Evolutionary conservation across 2,113 vertebrate genomes (phyloP), one percentile per base, ranked within the genome.

Genomic region (Muntiacus muntjak): DNA sequence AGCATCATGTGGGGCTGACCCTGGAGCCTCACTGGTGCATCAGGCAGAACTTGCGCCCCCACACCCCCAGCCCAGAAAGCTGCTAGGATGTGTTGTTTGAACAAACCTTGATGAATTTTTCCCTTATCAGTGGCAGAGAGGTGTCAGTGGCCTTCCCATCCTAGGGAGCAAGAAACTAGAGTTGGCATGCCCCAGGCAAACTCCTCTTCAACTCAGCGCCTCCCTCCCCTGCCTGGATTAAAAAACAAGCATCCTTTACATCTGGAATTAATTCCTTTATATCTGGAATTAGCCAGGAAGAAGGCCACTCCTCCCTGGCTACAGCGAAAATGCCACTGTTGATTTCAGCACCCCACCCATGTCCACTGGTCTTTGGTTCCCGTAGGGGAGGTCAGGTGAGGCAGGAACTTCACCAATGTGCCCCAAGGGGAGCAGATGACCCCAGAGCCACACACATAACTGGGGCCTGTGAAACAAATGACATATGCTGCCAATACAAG

Each of bases 401-500:
- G 52, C 36, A 30, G 36, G n/a, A 64, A 14, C 50, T 25, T 54
- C 57, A 64, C 21, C 3, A 19, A 23, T 33, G 86, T 9, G 74
- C 45, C 45, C 30, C 1, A 7, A 55, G 36, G 3, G 28, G n/a
- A 64, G 74, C 64, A 16, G 91, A 64, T n/a, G 57, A 54, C 55
- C 33, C 45, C 16, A 15, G n/a, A 58, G 62, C n/a, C 15, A 2
- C 26, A 23, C 79, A 25, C 28, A 11, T 52, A 1, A 0, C 30
- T 6, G 54, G 74, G 23, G 60, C 83, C 33, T 16, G 10, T 5
- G 36, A 30, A 50, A 6, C 11, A 23, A 82, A 8, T 55, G 17
- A 3, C 21, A 1, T 33, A 6, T 0, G 2, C 30, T 36, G 12
- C 6, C 6, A 1, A 3, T 11, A 6, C 2, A 5, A 40, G 55